These are phyloP conservation scores for Novumbra hubbsi DNA, from an alignment of 2,797 vertebrate species.

Conservation along the genomic window DNA sequence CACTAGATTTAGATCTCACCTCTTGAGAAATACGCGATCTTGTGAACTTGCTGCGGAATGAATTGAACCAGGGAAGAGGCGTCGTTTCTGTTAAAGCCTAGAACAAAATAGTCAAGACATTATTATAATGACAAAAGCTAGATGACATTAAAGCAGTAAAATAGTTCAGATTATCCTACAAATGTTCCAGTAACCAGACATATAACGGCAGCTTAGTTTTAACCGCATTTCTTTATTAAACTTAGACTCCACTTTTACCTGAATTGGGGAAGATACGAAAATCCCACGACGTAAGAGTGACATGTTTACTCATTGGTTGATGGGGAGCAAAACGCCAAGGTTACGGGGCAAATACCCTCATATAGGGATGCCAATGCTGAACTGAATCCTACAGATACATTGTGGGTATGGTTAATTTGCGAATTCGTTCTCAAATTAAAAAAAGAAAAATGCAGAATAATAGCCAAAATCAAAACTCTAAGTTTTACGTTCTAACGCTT, in stretches of 20 bases:
- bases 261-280: constrained; percentile 18
- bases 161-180: background rate
- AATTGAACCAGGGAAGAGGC: constrained; percentile 46
- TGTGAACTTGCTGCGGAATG: constrained; percentile 64
- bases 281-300: constrained; percentile 44
- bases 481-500: background rate
- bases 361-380: background rate
- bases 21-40: constrained; percentile 67
- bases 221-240: background rate
- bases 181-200: background rate
- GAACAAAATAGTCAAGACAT: background rate
- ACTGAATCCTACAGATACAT: background rate
- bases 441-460: too few species aligned
- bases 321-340: constrained; percentile 48
- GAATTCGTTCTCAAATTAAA: too few species aligned
- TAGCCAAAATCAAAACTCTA: background rate
- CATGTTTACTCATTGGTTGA: constrained; percentile 47
- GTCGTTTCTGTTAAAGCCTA: constrained; percentile 59
- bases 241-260: constrained; percentile 54
- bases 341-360: constrained; percentile 32
- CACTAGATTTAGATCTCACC: constrained; percentile 50
- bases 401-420: background rate
- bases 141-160: background rate
- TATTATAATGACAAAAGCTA: background rate
- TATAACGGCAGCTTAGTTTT: background rate